These are phyloP conservation scores for Phaedon cochleariae DNA, from an alignment of 2,888 invertebrate genomes.

Conservation along the genomic window DNA sequence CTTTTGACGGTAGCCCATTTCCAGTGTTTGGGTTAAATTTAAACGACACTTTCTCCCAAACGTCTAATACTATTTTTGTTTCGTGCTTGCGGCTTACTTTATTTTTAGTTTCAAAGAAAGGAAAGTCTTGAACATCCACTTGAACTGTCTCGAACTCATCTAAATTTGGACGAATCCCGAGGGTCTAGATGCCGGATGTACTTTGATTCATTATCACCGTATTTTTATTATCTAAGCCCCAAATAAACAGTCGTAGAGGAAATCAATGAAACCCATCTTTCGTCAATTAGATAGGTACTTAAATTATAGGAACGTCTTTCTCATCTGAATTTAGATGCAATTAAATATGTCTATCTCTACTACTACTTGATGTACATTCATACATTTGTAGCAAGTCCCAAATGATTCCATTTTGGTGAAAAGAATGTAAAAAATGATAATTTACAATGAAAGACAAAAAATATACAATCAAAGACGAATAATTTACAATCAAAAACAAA, in stretches of 20 bases:
- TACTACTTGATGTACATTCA: too few species aligned
- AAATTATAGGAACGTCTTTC: neutral
- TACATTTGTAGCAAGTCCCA: too few species aligned
- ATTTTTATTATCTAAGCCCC: neutral
- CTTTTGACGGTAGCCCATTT: too few species aligned
- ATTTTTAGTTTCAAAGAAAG: constrained; percentile 26
- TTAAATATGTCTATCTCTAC: too few species aligned
- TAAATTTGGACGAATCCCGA: neutral
- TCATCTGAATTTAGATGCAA: neutral
- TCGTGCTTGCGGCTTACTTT: neutral
- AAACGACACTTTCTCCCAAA: neutral
- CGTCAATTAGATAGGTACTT: neutral
- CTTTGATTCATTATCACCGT: neutral
- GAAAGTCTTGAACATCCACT: constrained; percentile 25
- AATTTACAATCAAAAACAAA: too few species aligned
- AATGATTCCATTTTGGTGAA: too few species aligned
- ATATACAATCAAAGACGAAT: too few species aligned
- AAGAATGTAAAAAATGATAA: too few species aligned
- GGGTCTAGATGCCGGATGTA: neutral
- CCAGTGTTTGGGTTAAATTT: neutral
- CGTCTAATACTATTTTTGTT: neutral
- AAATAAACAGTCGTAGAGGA: neutral
- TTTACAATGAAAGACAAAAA: too few species aligned
- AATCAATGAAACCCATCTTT: neutral
- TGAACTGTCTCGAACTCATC: constrained; percentile 11